phyloP scores from a whole-genome alignment of 1,140 invertebrate genomes.

The Platyscapa corneri region DNA sequence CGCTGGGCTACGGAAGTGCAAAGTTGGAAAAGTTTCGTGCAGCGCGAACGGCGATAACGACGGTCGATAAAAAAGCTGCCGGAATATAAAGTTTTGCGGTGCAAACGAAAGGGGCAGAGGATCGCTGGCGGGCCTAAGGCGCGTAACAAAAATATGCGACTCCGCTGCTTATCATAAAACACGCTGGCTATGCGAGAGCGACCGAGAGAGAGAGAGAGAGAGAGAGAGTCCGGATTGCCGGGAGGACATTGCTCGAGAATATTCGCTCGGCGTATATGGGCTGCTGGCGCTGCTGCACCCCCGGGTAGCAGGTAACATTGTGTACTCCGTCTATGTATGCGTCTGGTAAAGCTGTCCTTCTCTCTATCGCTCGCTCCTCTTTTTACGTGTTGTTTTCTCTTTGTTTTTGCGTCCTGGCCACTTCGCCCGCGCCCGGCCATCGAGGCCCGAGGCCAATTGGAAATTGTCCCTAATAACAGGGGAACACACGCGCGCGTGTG shows the following conservation, averaged over 20 bases:
- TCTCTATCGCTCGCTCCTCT: constrained; percentile 47
- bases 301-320: constrained; percentile 62
- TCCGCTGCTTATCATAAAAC: constrained; percentile 74
- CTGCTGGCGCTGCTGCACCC: constrained; percentile 51
- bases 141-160: constrained; percentile 24
- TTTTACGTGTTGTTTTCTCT: too few species aligned
- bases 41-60: not conserved
- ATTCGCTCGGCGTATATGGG: constrained; percentile 24
- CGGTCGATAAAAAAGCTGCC: not conserved
- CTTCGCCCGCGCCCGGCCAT: constrained; percentile 22
- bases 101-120: not conserved
- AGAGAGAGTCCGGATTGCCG: constrained; percentile 36
- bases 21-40: not conserved
- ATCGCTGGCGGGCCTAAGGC: constrained; percentile 1
- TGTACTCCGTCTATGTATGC: constrained; percentile 52
- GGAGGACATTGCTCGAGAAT: constrained; percentile 54
- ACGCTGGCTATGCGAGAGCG: constrained; percentile 62
- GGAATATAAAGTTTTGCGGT: not conserved
- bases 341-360: constrained; percentile 43
- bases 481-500: constrained; percentile 55
- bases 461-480: constrained; percentile 75
- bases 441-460: constrained; percentile 69
- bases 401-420: not conserved
- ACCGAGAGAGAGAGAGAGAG: not conserved
- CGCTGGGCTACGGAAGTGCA: not conserved